Evolutionary conservation across 30 jellyfish, hydroid and myxozoan species (phyloP), one percentile per base, ranked within the genome.

Genomic region (Sanderia malayensis): DNA sequence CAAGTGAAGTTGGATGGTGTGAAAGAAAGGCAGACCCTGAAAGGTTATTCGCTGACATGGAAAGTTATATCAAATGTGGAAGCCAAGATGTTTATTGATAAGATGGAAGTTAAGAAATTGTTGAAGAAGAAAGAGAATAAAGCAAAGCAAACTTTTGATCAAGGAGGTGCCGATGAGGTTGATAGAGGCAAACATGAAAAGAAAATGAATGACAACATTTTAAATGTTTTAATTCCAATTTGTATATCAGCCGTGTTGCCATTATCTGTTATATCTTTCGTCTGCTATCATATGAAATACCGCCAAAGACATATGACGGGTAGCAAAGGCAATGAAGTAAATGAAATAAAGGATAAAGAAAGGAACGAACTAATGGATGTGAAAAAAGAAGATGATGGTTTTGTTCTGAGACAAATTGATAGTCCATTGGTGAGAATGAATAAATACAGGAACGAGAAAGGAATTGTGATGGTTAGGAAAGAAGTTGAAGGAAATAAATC

Each of bases 381-480:
- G n/a, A n/a, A n/a, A n/a, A 13, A 37, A 8, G 61, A 55, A 28
- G 77, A 47, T 2, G 67, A 29, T 55, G 74, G 44, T 11, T 11
- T 58, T 1, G 61, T 69, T 21, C 61, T 44, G 28, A n/a, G n/a
- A n/a, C n/a, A n/a, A n/a, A n/a, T n/a, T n/a, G 60, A 33, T 37
- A 74, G 86, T 44, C 86, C 57, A 30, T 58, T 74, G 9, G 77
- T 44, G 34, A 74, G 52, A 37, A 37, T 37, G 52, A 37, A 37
- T 37, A 6, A 37, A 37, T 37, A 37, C 13, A 6, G 52, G 6
- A 37, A 6, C 6, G n/a, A n/a, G n/a, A 37, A 37, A 37, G 52
- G 52, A 6, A 37, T 4, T 37, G 52, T 6, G 6, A 37, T 4
- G 6, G 52, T 4, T 4, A 37, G 52, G 13, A 37, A 37, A 6